Evolutionary conservation across 2,113 vertebrate genomes (phyloP), one percentile per base, ranked within the genome.

Genomic region (Ia io): DNA sequence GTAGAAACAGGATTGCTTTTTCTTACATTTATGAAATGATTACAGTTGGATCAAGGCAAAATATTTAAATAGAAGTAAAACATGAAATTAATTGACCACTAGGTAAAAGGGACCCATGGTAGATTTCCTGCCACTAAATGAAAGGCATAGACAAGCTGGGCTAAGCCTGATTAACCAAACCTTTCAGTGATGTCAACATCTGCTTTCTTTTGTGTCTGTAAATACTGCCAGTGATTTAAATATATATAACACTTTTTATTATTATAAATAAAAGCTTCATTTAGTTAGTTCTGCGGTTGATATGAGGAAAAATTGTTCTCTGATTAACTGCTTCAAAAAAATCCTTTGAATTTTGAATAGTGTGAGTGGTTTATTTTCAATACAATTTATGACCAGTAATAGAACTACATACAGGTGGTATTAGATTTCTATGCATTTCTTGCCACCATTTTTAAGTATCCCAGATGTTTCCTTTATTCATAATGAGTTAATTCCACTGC

Each of bases 381-480:
- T 92, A 93, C 70, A 93, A 79, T 83, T 92, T 96, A 76, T 84
- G 65, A 70, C 87, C 94, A 80, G 67, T 35, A 88, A 91, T 95
- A 94, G 90, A 96, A 92, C 63, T 87, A 78, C 20, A 8, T 74
- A 80, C 53, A 92, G 88, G 93, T 98, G 88, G 65, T 83, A 91
- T 73, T 78, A 93, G 80, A 40, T 95, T 79, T 93, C 76, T 90
- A 32, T 83, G 61, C 32, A 17, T 91, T 95, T 59, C 70, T 90
- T 82, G 78, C 80, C 28, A 32, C 59, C 35, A 88, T 97, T 59
- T 56, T 97, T 93, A 96, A 96, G 88, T 12, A 93, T 90, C 37
- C 32, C 85, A 93, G 92, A 95, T 97, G 91, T 91, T 95, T 94
- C 85, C 95, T 96, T 95, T 97, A 94, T 91, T 73, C 90, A 47